Evolutionary conservation across 2,113 vertebrate species (phyloP), one percentile per base, ranked within the genome.

Genomic region (Engystomops pustulosus): DNA sequence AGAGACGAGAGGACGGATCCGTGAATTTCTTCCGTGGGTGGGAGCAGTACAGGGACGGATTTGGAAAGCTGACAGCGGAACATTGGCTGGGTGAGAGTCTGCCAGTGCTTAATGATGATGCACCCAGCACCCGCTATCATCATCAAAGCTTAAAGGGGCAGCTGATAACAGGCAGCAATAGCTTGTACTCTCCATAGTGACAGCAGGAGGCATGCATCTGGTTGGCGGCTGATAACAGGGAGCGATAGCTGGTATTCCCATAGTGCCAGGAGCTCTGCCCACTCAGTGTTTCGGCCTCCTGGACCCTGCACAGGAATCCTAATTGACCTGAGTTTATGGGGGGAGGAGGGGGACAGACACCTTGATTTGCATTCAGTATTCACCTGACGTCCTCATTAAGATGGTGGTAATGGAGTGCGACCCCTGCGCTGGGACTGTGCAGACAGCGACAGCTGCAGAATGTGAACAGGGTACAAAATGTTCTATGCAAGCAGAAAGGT

Each of bases 11-110:
- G 85, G 97, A 98, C 0, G 98, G 98, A 86, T 96, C 96, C 0
- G 96, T 98, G 83, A 98, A 96, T 91, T 99, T 99, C 78, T 99
- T 98, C 91, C 93, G 96, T 0, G 96, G 95, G 60, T 99, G 98
- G 98, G 96, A 97, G 82, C 96, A 97, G 0, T 99, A 99, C 84
- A 90, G 95, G 11, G 96, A 98, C 0, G 98, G 98, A 88, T 98
- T 99, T 1, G 98, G 98, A 85, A 98, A 95, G 92, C 96, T 99
- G 87, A 98, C 96, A 0, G 97, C 96, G 14, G 98, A 99, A 91
- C 97, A 99, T 91, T 99, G 97, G 97, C 89, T 99, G 38, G 98
- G 98, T 99, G 92, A 79, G 95, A 68, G 12, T 60, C 1, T n/a
- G 1, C 0, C 1, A 0, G 18, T 23, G 5, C n/a, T 7, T 45